A percentile compares a stretch with the other conserved stretches of the same genome.
These are phyloP conservation scores for Nephrotoma flavescens DNA, from an alignment of 2,888 invertebrate genomes.

Conservation along the genomic window DNA sequence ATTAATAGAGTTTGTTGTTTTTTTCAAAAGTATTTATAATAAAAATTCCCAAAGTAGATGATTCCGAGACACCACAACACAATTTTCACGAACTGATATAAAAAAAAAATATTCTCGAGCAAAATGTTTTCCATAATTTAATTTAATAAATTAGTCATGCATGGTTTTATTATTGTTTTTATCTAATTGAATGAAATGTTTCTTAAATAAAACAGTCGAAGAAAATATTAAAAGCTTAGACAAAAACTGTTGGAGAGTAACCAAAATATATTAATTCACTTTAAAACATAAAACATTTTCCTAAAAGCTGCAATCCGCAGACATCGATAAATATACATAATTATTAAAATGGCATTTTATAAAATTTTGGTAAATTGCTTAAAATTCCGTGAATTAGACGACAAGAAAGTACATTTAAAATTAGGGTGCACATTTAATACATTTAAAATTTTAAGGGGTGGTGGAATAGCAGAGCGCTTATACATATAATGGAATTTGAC, in stretches of 20 bases:
- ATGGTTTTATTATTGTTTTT: neutral
- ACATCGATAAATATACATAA: neutral
- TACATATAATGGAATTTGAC: too few relatives aligned
- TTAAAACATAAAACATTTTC: neutral
- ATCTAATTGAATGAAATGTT: neutral
- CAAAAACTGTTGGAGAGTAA: neutral
- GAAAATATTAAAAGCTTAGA: neutral
- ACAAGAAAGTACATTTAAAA: too few relatives aligned
- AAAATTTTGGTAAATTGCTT: neutral
- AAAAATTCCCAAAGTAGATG: too few relatives aligned
- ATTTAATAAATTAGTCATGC: neutral
- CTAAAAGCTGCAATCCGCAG: neutral
- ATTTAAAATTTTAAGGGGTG: too few relatives aligned
- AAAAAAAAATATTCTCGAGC: too few relatives aligned
- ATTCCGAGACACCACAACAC: too few relatives aligned
- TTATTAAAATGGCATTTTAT: neutral
- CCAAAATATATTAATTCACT: neutral
- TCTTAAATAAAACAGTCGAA: neutral
- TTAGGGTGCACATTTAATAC: too few relatives aligned
- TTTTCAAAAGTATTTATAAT: too few relatives aligned
- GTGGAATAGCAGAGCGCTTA: too few relatives aligned
- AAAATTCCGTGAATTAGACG: neutral
- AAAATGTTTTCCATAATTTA: neutral
- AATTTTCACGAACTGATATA: too few relatives aligned
- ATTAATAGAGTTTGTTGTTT: too few relatives aligned